Conservation (phyloP, 2,888 invertebrate species). For the Brachyptera putata region DNA sequence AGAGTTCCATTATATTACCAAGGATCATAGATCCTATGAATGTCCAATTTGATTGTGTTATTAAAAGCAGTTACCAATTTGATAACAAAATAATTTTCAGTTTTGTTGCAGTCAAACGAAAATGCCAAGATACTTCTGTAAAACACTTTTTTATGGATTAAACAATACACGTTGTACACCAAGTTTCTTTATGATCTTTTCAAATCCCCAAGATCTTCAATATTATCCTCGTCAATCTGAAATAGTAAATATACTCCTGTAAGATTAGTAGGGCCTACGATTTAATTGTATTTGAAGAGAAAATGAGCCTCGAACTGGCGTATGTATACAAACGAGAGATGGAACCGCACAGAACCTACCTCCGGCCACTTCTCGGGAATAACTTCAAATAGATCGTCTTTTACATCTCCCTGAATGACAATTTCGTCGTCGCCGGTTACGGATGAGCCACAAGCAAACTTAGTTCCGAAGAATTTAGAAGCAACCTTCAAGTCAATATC, state of each 20-base stretch:
- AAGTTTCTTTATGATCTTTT: slow-evolving; percentile 58
- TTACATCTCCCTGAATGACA: slow-evolving; percentile 98
- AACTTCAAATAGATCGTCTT: slow-evolving; percentile 96
- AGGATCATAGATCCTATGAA: not conserved
- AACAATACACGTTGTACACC: no score
- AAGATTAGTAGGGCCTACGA: no score
- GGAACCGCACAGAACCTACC: slow-evolving; percentile 49
- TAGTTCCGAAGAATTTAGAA: slow-evolving; percentile 94
- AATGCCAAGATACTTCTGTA: not conserved
- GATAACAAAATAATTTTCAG: no score
- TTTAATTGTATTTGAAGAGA: no score
- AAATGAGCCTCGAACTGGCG: no score
- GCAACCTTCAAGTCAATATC: slow-evolving; percentile 98
- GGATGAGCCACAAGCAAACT: slow-evolving; percentile 98
- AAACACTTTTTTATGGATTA: not conserved
- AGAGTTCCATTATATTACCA: not conserved
- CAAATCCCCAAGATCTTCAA: slow-evolving; percentile 89
- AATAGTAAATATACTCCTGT: slow-evolving; percentile 41
- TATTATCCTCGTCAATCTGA: slow-evolving; percentile 84
- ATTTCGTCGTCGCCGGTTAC: slow-evolving; percentile 99
- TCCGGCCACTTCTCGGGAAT: slow-evolving; percentile 98
- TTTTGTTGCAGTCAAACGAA: not conserved
- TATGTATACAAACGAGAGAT: no score
- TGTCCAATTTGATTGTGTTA: not conserved
- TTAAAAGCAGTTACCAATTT: no score